Conservation (phyloP, 1,140 invertebrate genomes). For the Drosophila bifasciata region DNA sequence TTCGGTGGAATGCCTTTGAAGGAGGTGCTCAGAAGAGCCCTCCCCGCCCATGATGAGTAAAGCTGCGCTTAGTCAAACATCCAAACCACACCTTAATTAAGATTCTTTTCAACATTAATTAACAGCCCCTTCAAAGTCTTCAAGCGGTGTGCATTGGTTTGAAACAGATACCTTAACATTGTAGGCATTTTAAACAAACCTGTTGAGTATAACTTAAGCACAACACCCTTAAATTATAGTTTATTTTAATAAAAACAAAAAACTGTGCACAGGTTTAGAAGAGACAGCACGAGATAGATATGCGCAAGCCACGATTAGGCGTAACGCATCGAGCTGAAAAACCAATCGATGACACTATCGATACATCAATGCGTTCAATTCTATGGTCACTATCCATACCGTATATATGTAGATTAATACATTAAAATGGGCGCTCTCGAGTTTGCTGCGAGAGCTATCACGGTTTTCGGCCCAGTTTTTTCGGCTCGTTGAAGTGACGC, state of each 20-base stretch:
- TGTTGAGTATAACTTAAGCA: slow-evolving; percentile 24
- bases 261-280: slow-evolving; percentile 37
- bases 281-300: slow-evolving; percentile 38
- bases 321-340: not conserved
- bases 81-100: slow-evolving; percentile 73
- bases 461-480: too few relatives aligned
- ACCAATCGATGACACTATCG: too few relatives aligned
- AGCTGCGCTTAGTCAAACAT: slow-evolving; percentile 46
- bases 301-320: slow-evolving; percentile 57
- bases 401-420: too few relatives aligned
- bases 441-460: too few relatives aligned
- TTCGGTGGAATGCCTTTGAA: not conserved
- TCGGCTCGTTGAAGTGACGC: too few relatives aligned
- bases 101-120: not conserved
- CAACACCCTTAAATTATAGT: slow-evolving; percentile 41
- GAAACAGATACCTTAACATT: not conserved
- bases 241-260: slow-evolving; percentile 69
- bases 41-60: slow-evolving; percentile 39
- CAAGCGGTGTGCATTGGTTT: not conserved
- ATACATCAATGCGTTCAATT: not conserved
- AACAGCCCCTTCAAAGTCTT: not conserved
- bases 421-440: too few relatives aligned
- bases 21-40: not conserved
- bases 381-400: too few relatives aligned
- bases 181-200: not conserved